Evolutionary conservation across 2,797 vertebrate genomes (phyloP).

Genomic region (Macroramphosus scolopax): DNA sequence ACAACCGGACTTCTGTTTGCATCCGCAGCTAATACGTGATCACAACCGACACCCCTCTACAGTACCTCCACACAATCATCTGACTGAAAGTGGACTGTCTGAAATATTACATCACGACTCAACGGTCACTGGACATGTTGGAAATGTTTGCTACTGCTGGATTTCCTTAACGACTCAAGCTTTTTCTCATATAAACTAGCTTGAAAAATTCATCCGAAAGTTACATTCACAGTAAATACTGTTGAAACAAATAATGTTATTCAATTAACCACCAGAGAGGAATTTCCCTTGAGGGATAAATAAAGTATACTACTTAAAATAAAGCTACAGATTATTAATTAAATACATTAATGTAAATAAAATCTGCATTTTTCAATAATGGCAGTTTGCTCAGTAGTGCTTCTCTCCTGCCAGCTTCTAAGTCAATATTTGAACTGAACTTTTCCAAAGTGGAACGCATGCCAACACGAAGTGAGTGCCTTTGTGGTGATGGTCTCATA

Average conservation of each 20-base stretch:
- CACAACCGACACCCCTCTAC: slow-evolving; percentile 28
- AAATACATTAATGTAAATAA: no score
- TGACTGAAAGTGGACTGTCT: slow-evolving; percentile 25
- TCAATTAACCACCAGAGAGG: no score
- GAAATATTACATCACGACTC: slow-evolving; percentile 53
- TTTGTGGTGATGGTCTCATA: slow-evolving; percentile 36
- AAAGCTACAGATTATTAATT: no score
- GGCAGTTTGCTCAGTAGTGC: slow-evolving; percentile 19
- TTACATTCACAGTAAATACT: no score
- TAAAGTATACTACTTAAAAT: no score
- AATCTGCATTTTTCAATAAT: not conserved
- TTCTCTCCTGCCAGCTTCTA: slow-evolving; percentile 20
- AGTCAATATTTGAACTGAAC: slow-evolving; percentile 33
- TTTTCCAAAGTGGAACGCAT: slow-evolving; percentile 38
- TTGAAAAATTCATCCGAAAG: no score
- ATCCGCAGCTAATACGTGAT: slow-evolving; percentile 37
- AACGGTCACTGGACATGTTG: slow-evolving; percentile 35
- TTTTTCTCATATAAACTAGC: no score
- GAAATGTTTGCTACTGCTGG: not conserved
- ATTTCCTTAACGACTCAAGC: no score
- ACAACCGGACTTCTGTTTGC: slow-evolving; percentile 72
- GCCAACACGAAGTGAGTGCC: slow-evolving; percentile 30
- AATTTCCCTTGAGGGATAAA: no score
- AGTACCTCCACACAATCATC: slow-evolving; percentile 35
- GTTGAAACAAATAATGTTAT: no score